Conservation (phyloP, 2,113 vertebrate species). For the Myodes glareolus region DNA sequence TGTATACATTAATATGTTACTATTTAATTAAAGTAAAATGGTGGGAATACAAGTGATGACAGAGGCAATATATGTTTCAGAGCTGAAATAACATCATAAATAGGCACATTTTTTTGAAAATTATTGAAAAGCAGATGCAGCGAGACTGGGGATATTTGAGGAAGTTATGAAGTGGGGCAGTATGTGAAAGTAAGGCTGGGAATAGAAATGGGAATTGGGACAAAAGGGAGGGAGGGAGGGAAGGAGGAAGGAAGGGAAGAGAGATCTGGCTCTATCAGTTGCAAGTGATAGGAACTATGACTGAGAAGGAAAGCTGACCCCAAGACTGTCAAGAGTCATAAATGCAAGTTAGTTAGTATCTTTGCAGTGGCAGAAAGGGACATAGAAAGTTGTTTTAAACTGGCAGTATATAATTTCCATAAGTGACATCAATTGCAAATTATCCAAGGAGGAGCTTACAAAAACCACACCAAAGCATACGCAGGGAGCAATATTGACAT, state of each 20-base stretch:
- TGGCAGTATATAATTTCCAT: background rate
- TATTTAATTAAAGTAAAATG: slow-evolving; percentile 13
- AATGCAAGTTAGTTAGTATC: background rate
- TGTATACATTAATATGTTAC: background rate
- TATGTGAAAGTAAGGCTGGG: background rate
- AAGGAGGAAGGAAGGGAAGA: background rate
- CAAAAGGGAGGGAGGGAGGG: no score
- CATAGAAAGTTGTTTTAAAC: background rate
- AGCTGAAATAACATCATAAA: background rate
- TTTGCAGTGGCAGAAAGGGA: background rate
- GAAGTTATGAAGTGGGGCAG: background rate
- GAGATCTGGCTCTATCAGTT: background rate
- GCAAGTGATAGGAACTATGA: background rate
- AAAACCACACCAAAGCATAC: background rate
- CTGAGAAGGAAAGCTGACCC: background rate
- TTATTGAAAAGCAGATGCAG: background rate
- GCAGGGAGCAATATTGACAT: background rate
- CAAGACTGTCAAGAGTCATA: background rate
- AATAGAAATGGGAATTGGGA: background rate
- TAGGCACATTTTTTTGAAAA: background rate
- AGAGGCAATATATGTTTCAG: background rate
- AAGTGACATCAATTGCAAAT: slow-evolving; percentile 12
- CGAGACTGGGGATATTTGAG: background rate
- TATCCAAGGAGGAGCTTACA: background rate
- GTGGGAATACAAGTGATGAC: background rate